These are phyloP conservation scores for Myodes glareolus DNA, from an alignment of 2,113 vertebrate genomes.

Conservation along the genomic window DNA sequence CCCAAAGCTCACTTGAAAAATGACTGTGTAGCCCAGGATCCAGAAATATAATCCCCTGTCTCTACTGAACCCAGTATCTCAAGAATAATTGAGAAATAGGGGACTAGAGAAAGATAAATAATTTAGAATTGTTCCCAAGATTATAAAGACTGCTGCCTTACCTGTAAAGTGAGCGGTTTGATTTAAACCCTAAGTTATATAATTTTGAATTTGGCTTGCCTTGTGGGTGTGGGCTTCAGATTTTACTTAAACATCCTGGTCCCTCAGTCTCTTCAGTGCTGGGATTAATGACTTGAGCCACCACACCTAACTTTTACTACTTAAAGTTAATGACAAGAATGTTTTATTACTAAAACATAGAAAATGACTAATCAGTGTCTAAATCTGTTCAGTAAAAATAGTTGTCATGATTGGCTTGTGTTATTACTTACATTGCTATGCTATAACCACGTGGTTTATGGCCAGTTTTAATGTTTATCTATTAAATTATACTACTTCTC, in stretches of 20 bases:
- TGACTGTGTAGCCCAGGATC: neutral
- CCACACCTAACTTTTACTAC: neutral
- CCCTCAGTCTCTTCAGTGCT: neutral
- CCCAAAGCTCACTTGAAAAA: neutral
- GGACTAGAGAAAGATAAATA: neutral
- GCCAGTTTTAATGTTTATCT: neutral
- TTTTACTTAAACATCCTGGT: neutral
- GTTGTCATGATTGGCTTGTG: neutral
- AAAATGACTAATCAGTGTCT: neutral
- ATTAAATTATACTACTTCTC: conserved; percentile 53
- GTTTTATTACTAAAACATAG: conserved; percentile 38
- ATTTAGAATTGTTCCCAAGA: conserved; percentile 6
- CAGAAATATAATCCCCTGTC: conserved; percentile 28
- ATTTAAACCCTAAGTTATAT: neutral
- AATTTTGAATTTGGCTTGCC: conserved; percentile 20
- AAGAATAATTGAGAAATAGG: conserved; percentile 8
- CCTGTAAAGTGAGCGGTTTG: conserved; percentile 27
- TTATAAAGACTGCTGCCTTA: neutral
- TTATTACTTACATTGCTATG: neutral
- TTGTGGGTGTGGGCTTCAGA: neutral
- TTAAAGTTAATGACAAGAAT: neutral
- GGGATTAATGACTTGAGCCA: neutral
- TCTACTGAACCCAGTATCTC: neutral
- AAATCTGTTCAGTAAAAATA: conserved; percentile 20
- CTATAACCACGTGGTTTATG: neutral